Base-by-base conservation (phyloP, 2,797 vertebrate species). In the Mus minutoides region DNA sequence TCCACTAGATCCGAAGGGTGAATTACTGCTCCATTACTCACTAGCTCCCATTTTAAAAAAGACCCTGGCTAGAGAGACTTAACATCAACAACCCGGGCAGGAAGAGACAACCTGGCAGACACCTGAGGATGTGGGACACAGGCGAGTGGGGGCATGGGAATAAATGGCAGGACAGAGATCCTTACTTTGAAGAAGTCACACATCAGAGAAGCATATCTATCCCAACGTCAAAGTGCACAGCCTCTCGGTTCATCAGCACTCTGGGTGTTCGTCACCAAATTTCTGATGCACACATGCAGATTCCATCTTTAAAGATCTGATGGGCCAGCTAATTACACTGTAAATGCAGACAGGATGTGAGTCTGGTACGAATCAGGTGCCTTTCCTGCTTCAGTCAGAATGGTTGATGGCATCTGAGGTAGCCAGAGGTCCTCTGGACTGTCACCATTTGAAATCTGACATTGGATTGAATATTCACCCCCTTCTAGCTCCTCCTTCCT, bases 11-110 rank as follows among this genome's bases (percentile, higher is more conserved):
- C 91, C 71, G 31, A 92, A 97, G 94, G 92, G 80, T 83, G 84
- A 93, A 82, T 97, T 96, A 75, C 5, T 86, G 82, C 78, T 24
- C 92, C 78, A 89, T 96, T 92, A 95, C 91, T 98, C 94, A 97
- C 93, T 22, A 34, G 89, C 60, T 93, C 37, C 85, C 73, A n/a
- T 83, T 60, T 80, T 80, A 58, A 90, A 92, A 49, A 95, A 75
- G 89, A 89, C 26, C 12, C 67, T 82, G 85, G 94, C 92, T 94
- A 88, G 19, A 96, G 89, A 91, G 95, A 73, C 97, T 89, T 58
- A 96, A n/a, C 78, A 92, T 67, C 69, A 56, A 83, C 82, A 80
- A 43, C 71, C 90, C 93, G 89, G 71, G 24, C 52, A 82, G 9
- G 91, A 76, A 88, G 67, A 54, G 16, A 52, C 62, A 67, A 40